Evolutionary conservation across 2,797 vertebrate species (phyloP).

Genomic region (Protosalanx chinensis): DNA sequence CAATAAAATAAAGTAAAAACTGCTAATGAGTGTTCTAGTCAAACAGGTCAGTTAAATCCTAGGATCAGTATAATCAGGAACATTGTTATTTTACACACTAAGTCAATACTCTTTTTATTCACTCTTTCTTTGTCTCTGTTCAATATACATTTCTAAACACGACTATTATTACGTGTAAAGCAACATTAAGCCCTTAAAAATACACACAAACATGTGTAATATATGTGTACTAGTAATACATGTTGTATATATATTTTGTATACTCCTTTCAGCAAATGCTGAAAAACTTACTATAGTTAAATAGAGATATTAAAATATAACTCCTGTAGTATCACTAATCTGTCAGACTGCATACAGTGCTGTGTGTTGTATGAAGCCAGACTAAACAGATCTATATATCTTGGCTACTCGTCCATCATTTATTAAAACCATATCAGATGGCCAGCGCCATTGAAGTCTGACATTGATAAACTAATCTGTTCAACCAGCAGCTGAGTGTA

Average conservation of each 20-base stretch:
- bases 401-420: constrained; percentile 51
- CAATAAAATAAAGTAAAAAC: neutral
- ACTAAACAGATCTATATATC: constrained; percentile 54
- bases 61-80: too few species aligned
- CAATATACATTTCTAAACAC: too few species aligned
- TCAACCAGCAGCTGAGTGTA: constrained; percentile 41
- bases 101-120: too few species aligned
- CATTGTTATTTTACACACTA: too few species aligned
- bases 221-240: too few species aligned
- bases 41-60: too few species aligned
- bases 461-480: constrained; percentile 59
- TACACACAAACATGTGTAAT: too few species aligned
- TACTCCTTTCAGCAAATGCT: too few species aligned
- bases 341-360: constrained; percentile 12
- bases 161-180: too few species aligned
- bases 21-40: neutral
- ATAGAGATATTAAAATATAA: constrained; percentile 9
- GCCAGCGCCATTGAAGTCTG: constrained; percentile 59
- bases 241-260: too few species aligned
- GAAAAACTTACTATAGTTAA: constrained; percentile 14
- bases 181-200: too few species aligned
- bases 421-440: constrained; percentile 63
- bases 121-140: too few species aligned
- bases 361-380: constrained; percentile 13
- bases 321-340: constrained; percentile 6